Conservation (phyloP, 2,888 invertebrate genomes). For the Crioceris asparagi region DNA sequence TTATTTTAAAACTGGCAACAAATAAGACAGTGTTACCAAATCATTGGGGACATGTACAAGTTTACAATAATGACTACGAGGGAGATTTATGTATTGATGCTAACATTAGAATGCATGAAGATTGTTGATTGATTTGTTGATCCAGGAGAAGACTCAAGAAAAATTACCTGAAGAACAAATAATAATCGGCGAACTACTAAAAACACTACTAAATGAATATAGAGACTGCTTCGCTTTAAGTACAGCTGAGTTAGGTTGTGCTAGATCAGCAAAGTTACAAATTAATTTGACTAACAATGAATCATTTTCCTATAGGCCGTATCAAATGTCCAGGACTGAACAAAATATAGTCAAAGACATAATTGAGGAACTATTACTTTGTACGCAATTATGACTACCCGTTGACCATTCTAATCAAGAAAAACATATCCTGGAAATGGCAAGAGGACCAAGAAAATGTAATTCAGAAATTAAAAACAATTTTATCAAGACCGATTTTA, state of each 20-base stretch:
- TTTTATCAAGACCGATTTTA: constrained; percentile 14
- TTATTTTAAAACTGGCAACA: neutral
- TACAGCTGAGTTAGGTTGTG: constrained; percentile 5
- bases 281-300: constrained; percentile 2
- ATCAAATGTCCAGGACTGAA: constrained; percentile 17
- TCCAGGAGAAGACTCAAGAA: neutral
- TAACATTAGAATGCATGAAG: constrained; percentile 9
- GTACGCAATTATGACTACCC: constrained; percentile 6
- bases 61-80: constrained; percentile 8
- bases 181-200: constrained; percentile 8
- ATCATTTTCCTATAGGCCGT: constrained; percentile 18
- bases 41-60: constrained; percentile 12
- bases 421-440: constrained; percentile 18
- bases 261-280: neutral
- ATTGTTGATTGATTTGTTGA: constrained; percentile 5
- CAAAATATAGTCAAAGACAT: constrained; percentile 6
- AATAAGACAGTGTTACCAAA: constrained; percentile 7
- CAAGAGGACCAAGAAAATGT: constrained; percentile 6
- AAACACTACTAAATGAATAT: constrained; percentile 1
- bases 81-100: too few species aligned
- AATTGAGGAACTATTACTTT: constrained; percentile 7
- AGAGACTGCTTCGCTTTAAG: constrained; percentile 13
- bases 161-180: constrained; percentile 11
- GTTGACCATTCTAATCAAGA: constrained; percentile 13
- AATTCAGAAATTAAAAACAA: too few species aligned